Conservation (phyloP, 2,797 vertebrate species). For the Chaunax sp. region DNA sequence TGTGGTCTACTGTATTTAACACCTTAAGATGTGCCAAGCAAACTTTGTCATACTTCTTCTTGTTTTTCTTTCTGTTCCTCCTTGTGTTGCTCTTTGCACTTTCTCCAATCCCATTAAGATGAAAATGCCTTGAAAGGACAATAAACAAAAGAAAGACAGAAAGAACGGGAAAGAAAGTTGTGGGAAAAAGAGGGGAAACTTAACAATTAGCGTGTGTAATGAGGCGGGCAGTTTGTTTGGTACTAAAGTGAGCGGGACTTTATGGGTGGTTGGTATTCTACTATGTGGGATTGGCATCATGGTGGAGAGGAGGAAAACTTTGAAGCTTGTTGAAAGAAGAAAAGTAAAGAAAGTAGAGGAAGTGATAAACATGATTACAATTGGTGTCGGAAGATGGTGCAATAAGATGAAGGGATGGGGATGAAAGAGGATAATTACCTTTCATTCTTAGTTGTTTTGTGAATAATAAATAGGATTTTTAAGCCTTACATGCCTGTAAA, state of each 20-base stretch:
- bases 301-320: constrained; percentile 42
- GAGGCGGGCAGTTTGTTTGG: constrained; percentile 70
- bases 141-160: constrained; percentile 1
- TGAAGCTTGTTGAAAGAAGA: constrained; percentile 53
- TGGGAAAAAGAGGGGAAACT: constrained; percentile 58
- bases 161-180: constrained; percentile 35
- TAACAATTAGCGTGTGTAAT: constrained; percentile 74
- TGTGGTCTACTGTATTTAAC: too few species aligned
- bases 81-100: not conserved
- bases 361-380: constrained; percentile 54
- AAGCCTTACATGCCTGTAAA: too few species aligned
- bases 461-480: not conserved
- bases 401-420: constrained; percentile 13
- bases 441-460: constrained; percentile 1
- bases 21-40: too few species aligned
- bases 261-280: constrained; percentile 63
- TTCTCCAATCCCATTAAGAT: not conserved
- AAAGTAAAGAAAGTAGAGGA: constrained; percentile 51
- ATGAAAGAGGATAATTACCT: not conserved
- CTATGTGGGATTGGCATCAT: constrained; percentile 66
- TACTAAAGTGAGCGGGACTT: constrained; percentile 66
- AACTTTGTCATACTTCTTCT: too few species aligned
- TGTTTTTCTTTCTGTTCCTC: not conserved
- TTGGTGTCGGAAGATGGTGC: constrained; percentile 24
- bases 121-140: not conserved